phyloP scores from a whole-genome alignment of 1,140 invertebrate species.

The Rhopalosiphum maidis region DNA sequence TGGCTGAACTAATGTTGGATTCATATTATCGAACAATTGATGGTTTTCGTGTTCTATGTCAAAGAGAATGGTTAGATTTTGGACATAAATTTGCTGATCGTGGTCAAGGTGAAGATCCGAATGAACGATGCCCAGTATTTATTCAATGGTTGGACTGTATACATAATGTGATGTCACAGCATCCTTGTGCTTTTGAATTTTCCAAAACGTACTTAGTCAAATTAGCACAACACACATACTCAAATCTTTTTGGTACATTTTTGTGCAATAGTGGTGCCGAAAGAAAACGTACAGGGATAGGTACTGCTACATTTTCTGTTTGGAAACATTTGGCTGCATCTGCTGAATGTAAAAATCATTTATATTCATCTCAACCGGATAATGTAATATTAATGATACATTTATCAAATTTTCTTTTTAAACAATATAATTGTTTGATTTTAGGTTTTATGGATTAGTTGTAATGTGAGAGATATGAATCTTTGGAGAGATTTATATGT shows the following conservation, averaged over 20 bases:
- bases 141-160: conserved; percentile 97
- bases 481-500: conserved; percentile 88
- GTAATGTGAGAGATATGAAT: conserved; percentile 79
- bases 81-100: conserved; percentile 97
- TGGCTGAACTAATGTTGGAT: conserved; percentile 91
- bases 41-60: conserved; percentile 90
- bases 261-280: conserved; percentile 88
- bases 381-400: conserved; percentile 62
- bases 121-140: conserved; percentile 95
- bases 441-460: conserved; percentile 85
- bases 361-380: conserved; percentile 73
- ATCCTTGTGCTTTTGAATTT: conserved; percentile 94
- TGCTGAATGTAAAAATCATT: conserved; percentile 82
- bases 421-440: conserved; percentile 59
- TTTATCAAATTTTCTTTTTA: background rate
- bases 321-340: conserved; percentile 81
- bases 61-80: conserved; percentile 95
- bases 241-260: conserved; percentile 96
- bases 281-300: conserved; percentile 71
- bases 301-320: conserved; percentile 80
- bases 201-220: conserved; percentile 93
- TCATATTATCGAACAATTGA: conserved; percentile 91
- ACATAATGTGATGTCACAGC: conserved; percentile 88
- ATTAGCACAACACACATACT: conserved; percentile 92
- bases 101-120: conserved; percentile 86